Conservation (phyloP, 2,797 vertebrate species). For the Sebastes oblongus region DNA sequence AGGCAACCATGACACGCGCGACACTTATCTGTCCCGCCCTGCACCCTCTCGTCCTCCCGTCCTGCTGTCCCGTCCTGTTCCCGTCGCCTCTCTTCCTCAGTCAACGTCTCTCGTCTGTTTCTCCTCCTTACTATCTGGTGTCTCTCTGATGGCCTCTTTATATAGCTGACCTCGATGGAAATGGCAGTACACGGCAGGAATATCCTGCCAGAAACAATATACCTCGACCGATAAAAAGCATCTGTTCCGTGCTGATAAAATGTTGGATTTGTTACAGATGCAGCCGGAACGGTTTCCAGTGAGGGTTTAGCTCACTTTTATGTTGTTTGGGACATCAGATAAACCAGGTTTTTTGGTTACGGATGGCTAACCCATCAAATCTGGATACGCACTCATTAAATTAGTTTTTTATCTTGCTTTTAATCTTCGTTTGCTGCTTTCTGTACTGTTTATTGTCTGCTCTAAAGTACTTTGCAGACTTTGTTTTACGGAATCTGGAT, state of each 20-base stretch:
- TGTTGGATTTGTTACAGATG: constrained; percentile 34
- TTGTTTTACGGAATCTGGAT: not conserved
- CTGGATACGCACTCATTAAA: not conserved
- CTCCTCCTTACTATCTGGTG: constrained; percentile 27
- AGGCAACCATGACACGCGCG: constrained; percentile 50
- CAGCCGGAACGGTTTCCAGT: constrained; percentile 4
- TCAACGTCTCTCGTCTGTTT: constrained; percentile 43
- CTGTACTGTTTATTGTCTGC: not conserved
- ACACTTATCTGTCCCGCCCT: constrained; percentile 32
- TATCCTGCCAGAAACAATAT: constrained; percentile 44
- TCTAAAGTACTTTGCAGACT: not conserved
- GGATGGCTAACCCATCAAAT: constrained; percentile 14
- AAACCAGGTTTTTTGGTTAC: constrained; percentile 4
- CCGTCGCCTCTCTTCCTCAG: constrained; percentile 17
- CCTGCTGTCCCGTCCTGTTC: constrained; percentile 3
- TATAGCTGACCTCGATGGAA: constrained; percentile 56
- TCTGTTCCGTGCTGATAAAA: constrained; percentile 50
- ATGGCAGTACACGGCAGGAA: constrained; percentile 40
- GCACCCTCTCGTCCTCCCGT: constrained; percentile 4
- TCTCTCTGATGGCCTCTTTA: constrained; percentile 55
- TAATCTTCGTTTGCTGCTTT: constrained; percentile 11
- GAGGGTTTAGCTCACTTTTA: not conserved
- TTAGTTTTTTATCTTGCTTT: constrained; percentile 10
- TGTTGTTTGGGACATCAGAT: constrained; percentile 24
- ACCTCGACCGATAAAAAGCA: constrained; percentile 45